Conservation (phyloP, 2,113 vertebrate genomes). For the Poecile atricapillus region DNA sequence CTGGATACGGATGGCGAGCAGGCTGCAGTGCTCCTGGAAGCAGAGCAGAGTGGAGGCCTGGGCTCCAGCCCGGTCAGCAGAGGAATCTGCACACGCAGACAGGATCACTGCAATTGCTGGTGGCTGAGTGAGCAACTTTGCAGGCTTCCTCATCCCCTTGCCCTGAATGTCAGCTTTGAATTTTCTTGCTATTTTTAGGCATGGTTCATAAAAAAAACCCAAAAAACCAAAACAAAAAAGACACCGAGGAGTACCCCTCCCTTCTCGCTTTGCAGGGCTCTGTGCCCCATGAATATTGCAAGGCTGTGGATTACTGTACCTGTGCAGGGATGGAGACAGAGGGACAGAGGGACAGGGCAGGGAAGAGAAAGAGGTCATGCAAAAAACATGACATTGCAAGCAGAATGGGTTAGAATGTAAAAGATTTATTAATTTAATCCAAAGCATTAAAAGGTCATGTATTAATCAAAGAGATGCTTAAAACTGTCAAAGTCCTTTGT, state of each 20-base stretch:
- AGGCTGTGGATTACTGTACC: neutral
- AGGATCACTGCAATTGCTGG: conserved; percentile 44
- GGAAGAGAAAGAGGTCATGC: neutral
- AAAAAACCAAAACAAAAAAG: neutral
- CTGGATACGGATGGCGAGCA: neutral
- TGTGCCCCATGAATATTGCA: neutral
- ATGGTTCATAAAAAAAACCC: neutral
- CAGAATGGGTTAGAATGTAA: neutral
- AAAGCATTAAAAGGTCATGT: conserved; percentile 48
- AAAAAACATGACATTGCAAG: neutral
- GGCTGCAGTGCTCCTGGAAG: neutral
- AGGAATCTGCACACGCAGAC: conserved; percentile 68
- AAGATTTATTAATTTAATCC: conserved; percentile 63
- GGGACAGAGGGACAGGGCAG: neutral
- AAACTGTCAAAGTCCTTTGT: conserved; percentile 57
- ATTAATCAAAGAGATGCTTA: conserved; percentile 66
- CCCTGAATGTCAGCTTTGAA: conserved; percentile 64
- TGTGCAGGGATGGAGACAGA: neutral
- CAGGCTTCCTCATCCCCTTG: conserved; percentile 49
- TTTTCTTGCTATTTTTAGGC: conserved; percentile 67
- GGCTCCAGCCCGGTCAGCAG: conserved; percentile 56
- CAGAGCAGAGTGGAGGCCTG: neutral
- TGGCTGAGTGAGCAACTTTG: conserved; percentile 63
- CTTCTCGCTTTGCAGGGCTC: neutral
- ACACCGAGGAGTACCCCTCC: neutral